phyloP scores from a whole-genome alignment of 1,140 invertebrate genomes.

The Sesamia nonagrioides region DNA sequence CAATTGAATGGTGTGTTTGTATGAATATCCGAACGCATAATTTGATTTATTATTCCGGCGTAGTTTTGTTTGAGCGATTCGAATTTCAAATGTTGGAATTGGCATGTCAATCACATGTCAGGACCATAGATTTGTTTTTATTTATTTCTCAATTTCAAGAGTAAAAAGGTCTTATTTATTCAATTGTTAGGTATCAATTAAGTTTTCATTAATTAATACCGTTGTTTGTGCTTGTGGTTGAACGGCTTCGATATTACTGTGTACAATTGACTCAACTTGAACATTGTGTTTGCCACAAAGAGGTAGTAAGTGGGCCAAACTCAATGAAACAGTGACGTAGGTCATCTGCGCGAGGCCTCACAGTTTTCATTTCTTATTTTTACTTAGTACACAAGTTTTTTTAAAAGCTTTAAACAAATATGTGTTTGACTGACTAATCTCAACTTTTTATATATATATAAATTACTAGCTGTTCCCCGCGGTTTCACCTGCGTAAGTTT shows the following conservation, averaged over 20 bases:
- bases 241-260: background rate
- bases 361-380: background rate
- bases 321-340: slow-evolving; percentile 13
- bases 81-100: slow-evolving; percentile 31
- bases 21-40: slow-evolving; percentile 21
- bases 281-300: slow-evolving; percentile 14
- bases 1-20: slow-evolving; percentile 23
- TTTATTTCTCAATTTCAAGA: slow-evolving; percentile 10
- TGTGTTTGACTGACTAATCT: too few relatives aligned
- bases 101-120: slow-evolving; percentile 1
- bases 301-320: slow-evolving; percentile 25
- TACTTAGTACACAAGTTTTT: too few relatives aligned
- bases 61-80: slow-evolving; percentile 14
- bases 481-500: too few relatives aligned
- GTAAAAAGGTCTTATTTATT: background rate
- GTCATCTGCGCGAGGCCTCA: background rate
- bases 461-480: too few relatives aligned
- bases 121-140: slow-evolving; percentile 3
- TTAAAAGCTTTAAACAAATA: too few relatives aligned
- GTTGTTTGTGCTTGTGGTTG: background rate
- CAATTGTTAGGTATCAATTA: slow-evolving; percentile 3
- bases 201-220: slow-evolving; percentile 1
- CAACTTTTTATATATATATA: too few relatives aligned
- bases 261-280: slow-evolving; percentile 6
- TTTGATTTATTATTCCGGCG: slow-evolving; percentile 32